These are phyloP conservation scores for Montipora efflorescens DNA, from an alignment of 64 coral and sea anemone genomes.

Conservation along the genomic window DNA sequence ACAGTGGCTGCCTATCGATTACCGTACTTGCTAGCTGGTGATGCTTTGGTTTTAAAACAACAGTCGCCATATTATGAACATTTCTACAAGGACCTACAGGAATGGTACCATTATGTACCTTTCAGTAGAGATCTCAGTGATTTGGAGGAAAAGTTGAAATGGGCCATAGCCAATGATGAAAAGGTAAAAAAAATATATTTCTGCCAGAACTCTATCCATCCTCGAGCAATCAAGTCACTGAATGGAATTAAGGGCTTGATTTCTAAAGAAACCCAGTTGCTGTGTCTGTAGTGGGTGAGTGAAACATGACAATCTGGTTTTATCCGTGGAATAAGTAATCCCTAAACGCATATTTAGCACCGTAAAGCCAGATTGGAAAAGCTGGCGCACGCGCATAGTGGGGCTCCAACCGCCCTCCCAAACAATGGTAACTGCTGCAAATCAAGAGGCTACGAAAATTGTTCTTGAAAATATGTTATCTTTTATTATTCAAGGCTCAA, in stretches of 20 bases:
- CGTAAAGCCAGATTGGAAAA: too few species aligned
- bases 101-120: constrained; percentile 95
- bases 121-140: constrained; percentile 96
- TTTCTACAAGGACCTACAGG: constrained; percentile 92
- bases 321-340: too few species aligned
- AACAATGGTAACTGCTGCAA: not conserved
- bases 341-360: too few species aligned
- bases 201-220: not conserved
- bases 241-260: not conserved
- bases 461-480: not conserved
- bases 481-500: constrained; percentile 77
- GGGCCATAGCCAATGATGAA: constrained; percentile 92
- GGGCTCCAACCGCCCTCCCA: too few species aligned
- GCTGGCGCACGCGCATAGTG: too few species aligned
- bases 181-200: constrained; percentile 52
- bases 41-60: constrained; percentile 90
- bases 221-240: too few species aligned
- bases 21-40: constrained; percentile 90
- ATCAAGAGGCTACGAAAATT: not conserved
- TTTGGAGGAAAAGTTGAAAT: constrained; percentile 76
- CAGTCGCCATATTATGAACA: constrained; percentile 97
- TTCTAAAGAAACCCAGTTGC: not conserved
- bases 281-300: too few species aligned
- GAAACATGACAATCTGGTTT: too few species aligned
- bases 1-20: constrained; percentile 96